Conservation (phyloP, 2,113 vertebrate species). For the Neodon shergylaensis region DNA sequence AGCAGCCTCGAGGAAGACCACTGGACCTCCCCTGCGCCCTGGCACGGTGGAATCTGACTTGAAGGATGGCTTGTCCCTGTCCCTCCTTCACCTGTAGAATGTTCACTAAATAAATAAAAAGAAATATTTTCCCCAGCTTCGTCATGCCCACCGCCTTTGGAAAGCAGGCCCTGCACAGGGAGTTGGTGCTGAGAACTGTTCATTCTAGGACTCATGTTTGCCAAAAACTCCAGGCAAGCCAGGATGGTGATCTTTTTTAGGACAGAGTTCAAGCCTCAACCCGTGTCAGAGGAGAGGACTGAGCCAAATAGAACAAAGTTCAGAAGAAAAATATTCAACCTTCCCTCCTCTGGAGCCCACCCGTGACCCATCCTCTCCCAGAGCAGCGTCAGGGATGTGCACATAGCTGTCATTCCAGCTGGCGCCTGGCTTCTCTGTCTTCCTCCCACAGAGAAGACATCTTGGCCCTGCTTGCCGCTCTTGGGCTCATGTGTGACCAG, state of each 20-base stretch:
- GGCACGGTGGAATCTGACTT: not conserved
- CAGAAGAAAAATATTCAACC: not conserved
- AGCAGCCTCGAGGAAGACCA: not conserved
- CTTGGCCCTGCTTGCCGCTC: not conserved
- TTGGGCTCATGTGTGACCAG: not conserved
- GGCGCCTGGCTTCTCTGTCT: not conserved
- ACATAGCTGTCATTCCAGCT: not conserved
- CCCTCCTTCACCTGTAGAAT: not conserved
- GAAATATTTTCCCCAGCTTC: not conserved
- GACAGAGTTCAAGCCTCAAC: not conserved
- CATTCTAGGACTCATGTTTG: not conserved
- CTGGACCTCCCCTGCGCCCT: not conserved
- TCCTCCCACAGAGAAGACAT: not conserved
- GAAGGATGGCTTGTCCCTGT: not conserved
- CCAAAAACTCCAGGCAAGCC: not conserved
- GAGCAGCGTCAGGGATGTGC: not conserved
- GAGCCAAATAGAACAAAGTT: not conserved
- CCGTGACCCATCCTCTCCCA: rapidly evolving
- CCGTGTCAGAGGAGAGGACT: not conserved
- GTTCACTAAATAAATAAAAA: constrained; percentile 63
- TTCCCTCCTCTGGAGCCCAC: not conserved
- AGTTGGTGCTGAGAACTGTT: not conserved
- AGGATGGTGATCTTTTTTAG: not conserved
- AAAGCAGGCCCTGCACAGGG: not conserved
- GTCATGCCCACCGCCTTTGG: not conserved